Evolutionary conservation across 2,113 vertebrate species (phyloP), one percentile per base, ranked within the genome.

Genomic region (Lepus timidus): DNA sequence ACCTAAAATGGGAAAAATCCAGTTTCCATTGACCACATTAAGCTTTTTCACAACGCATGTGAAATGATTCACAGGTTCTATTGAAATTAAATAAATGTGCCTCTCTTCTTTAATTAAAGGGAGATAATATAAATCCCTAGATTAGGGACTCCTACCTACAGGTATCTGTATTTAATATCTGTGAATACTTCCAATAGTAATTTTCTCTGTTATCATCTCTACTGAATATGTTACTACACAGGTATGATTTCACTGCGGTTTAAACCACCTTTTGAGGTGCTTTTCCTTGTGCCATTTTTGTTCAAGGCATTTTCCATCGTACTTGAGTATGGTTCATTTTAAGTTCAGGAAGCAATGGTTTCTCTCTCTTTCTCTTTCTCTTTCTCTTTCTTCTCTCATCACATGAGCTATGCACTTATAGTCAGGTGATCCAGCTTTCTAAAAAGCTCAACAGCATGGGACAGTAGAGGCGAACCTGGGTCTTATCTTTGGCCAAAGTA

Each of bases 81-180:
- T 51, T 83, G 44, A 96, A 96, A 96, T 95, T 85, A 93, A 97
- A 93, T 90, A 80, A 91, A 95, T 95, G 61, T 79, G 19, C 88
- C 91, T 96, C 81, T 80, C 14, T 23, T 39, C n/a, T 90, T 95
- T 96, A 96, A 95, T 97, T 96, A 97, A 97, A 96, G 44, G 27
- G 49, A 97, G 80, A 78, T 87, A 61, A 71, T 58, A 52, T 74
- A 94, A 96, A 97, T 20, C 51, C 88, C 83, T 75, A 80, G 80
- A 90, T 97, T 91, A 97, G 39, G 7, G 20, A 61, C 3, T 92
- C 31, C 4, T 79, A 76, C 95, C 80, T 95, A 6, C 61, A 85
- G 44, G 23, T 33, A 52, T 86, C 80, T 88, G 9, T 95, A 13
- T 14, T 61, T 96, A 94, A 81, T 85, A 62, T 86, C 91, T 71